phyloP scores from a whole-genome alignment of 2,113 vertebrate species.

The Chamaea fasciata region DNA sequence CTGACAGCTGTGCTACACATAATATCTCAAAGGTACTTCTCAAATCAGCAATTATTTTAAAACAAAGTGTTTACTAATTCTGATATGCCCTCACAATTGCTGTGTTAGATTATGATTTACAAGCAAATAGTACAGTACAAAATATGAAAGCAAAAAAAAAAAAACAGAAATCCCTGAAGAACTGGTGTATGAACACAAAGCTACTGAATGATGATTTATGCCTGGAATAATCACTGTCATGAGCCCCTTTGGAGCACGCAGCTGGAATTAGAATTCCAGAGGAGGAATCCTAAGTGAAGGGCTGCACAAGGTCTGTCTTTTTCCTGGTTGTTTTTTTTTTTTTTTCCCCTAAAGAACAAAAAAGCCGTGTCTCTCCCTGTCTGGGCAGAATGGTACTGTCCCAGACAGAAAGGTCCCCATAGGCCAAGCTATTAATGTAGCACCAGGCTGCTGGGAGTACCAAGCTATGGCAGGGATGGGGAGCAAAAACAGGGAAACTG shows the following conservation, averaged over 20 bases:
- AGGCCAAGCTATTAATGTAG: slow-evolving; percentile 56
- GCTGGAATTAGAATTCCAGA: slow-evolving; percentile 54
- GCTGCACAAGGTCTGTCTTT: not conserved
- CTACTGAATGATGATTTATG: not conserved
- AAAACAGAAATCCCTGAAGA: not conserved
- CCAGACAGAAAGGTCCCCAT: slow-evolving; percentile 70
- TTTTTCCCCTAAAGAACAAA: not conserved
- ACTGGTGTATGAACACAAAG: not conserved
- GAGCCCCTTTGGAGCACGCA: not conserved
- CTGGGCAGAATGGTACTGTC: slow-evolving; percentile 74
- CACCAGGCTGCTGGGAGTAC: slow-evolving; percentile 27
- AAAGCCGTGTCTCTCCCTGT: slow-evolving; percentile 66
- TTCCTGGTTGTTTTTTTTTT: too few relatives aligned
- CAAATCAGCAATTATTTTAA: not conserved
- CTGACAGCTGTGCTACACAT: not conserved
- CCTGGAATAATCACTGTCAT: not conserved
- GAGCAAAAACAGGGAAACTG: not conserved
- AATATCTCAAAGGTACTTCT: not conserved
- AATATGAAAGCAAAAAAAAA: not conserved
- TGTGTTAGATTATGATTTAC: not conserved
- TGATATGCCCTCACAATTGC: not conserved
- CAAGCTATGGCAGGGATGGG: not conserved
- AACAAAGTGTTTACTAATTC: not conserved
- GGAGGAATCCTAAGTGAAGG: not conserved
- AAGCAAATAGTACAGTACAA: not conserved